Base-by-base conservation (phyloP, 2,888 invertebrate genomes). In the Caradrina clavipalpis region DNA sequence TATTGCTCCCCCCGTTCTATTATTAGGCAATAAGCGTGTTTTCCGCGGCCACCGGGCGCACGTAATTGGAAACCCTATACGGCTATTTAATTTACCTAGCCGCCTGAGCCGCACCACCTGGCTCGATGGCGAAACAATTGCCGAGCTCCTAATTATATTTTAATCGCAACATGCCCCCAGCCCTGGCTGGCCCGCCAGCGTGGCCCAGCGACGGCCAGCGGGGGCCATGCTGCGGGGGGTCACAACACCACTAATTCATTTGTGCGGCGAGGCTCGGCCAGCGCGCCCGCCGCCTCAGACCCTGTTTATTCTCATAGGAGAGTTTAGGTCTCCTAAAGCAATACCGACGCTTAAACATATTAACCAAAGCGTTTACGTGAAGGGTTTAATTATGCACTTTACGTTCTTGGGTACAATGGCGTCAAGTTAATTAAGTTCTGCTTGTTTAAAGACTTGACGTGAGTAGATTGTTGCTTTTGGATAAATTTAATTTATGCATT, bases 81-180 rank as follows among this genome's bases (percentile, higher is more conserved):
- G 92, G 93, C 89, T 93, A 91, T 95, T 95, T 95, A 94, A 95
- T 95, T 93, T 93, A 94, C 94, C 93, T 94, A 92, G 92, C 90
- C 87, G 84, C 76, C 89, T 84, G 88, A 88, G 87, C 88, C 89
- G 89, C 90, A 89, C 92, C 95, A 95, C 95, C 95, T 95, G 95
- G 90, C 92, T 90, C 94, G 93, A 95, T 95, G 93, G 93, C 90
- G 92, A 95, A 95, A 95, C 95, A 94, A 96, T 96, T 94, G 94
- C 94, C 92, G 89, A 88, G 90, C 92, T 93, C 93, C 95, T 96
- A 95, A 95, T 96, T 95, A 95, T 96, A 94, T 95, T 95, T 96
- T 95, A 96, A 96, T 95, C 94, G 94, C 92, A 92, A 92, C 92
- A 89, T 87, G 87, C 90, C 90, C 89, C 90, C 88, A 87, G 87